A percentile compares a stretch with the other conserved stretches of the same genome.
phyloP scores from a whole-genome alignment of 2,113 vertebrate species.

The Neofelis nebulosa region DNA sequence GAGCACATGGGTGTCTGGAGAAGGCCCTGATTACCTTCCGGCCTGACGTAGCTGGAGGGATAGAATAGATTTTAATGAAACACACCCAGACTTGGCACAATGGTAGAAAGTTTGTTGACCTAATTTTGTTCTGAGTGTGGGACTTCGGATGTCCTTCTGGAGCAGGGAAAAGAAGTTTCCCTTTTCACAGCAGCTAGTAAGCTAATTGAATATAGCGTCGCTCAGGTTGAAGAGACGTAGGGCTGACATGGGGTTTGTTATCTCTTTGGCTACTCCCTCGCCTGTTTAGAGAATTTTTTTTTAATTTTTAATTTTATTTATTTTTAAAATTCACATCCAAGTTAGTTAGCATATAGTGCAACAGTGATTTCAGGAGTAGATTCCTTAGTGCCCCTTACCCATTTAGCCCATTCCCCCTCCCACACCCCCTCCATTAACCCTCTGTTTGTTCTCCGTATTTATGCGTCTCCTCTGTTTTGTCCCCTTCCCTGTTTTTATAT shows the following conservation, averaged over 20 bases:
- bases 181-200: neutral
- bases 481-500: too few relatives aligned
- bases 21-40: neutral
- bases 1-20: neutral
- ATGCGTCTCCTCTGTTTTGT: too few relatives aligned
- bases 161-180: neutral
- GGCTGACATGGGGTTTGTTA: neutral
- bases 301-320: neutral
- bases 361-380: too few relatives aligned
- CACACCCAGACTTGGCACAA: neutral
- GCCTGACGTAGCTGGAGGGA: neutral
- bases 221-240: neutral
- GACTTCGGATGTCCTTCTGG: neutral
- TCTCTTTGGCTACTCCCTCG: slow-evolving; percentile 1
- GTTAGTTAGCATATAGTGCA: too few relatives aligned
- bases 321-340: too few relatives aligned
- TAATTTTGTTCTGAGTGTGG: neutral
- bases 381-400: too few relatives aligned
- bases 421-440: too few relatives aligned
- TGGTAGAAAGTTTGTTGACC: neutral
- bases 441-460: too few relatives aligned
- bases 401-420: too few relatives aligned
- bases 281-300: neutral
- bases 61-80: neutral
- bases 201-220: neutral